These are phyloP conservation scores for Sceliomorpha sp. DNA, from an alignment of 2,888 invertebrate genomes.

Conservation along the genomic window DNA sequence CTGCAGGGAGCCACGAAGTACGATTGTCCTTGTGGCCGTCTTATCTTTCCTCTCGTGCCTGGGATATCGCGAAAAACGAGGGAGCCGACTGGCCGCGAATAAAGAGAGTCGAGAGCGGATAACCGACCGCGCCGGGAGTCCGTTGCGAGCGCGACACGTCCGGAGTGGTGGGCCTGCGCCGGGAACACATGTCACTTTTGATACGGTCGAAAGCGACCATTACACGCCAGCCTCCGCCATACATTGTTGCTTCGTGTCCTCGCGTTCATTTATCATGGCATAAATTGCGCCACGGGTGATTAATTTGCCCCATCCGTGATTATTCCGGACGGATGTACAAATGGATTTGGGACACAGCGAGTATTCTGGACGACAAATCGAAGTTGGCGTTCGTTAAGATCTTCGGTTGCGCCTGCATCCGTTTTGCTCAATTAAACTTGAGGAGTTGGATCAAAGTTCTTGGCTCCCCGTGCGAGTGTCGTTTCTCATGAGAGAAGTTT, in stretches of 20 bases:
- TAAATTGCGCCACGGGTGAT: slow-evolving; percentile 31
- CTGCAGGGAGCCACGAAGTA: slow-evolving; percentile 59
- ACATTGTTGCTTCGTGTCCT: slow-evolving; percentile 27
- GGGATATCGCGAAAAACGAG: slow-evolving; percentile 40
- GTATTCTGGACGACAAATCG: too few relatives aligned
- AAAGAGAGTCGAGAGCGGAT: slow-evolving; percentile 29
- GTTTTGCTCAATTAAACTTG: too few relatives aligned
- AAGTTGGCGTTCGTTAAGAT: too few relatives aligned
- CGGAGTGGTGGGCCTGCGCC: slow-evolving; percentile 33
- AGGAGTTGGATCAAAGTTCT: too few relatives aligned
- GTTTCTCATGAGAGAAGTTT: too few relatives aligned
- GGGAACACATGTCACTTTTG: slow-evolving; percentile 26
- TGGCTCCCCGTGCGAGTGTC: too few relatives aligned
- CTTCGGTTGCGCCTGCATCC: too few relatives aligned
- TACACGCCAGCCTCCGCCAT: slow-evolving; percentile 16
- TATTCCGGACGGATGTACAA: slow-evolving; percentile 22
- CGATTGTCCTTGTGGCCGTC: slow-evolving; percentile 62
- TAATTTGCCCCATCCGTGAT: slow-evolving; percentile 35
- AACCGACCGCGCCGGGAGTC: slow-evolving; percentile 18
- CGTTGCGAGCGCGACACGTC: slow-evolving; percentile 38
- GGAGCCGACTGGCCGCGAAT: slow-evolving; percentile 44
- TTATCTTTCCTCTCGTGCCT: slow-evolving; percentile 27
- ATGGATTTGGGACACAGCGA: neutral
- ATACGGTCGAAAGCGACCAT: slow-evolving; percentile 16
- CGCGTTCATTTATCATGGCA: slow-evolving; percentile 43